phyloP scores from a whole-genome alignment of 64 coral and sea anemone genomes.

The Actinia equina region DNA sequence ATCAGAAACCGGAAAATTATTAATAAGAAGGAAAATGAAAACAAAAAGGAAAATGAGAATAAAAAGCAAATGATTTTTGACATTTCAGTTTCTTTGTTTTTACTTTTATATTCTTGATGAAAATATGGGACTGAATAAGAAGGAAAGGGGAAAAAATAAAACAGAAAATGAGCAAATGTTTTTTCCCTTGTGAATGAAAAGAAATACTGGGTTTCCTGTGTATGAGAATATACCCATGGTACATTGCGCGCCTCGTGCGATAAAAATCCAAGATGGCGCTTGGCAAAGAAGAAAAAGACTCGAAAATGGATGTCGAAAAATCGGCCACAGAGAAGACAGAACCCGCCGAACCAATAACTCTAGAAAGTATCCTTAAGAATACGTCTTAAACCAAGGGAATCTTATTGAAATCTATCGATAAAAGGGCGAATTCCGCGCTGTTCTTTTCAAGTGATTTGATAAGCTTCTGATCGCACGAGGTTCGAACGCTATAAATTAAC shows the following conservation, averaged over 20 bases:
- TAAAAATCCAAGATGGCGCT: slow-evolving; percentile 22
- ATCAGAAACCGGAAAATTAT: too few relatives aligned
- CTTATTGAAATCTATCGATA: neutral
- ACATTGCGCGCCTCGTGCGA: neutral
- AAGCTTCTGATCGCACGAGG: neutral
- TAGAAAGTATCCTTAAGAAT: slow-evolving; percentile 24
- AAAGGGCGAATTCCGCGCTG: neutral
- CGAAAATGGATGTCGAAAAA: slow-evolving; percentile 16
- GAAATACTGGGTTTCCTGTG: neutral
- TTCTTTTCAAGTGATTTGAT: neutral
- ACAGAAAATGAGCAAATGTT: too few relatives aligned
- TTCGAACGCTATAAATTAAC: neutral
- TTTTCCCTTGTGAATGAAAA: too few relatives aligned
- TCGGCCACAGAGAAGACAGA: neutral
- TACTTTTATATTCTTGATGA: too few relatives aligned
- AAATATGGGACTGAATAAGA: too few relatives aligned
- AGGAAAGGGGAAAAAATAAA: neutral
- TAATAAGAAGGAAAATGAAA: too few relatives aligned
- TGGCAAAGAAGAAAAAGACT: slow-evolving; percentile 1
- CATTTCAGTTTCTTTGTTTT: too few relatives aligned
- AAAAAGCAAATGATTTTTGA: too few relatives aligned
- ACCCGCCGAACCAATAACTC: neutral
- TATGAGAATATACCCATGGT: neutral
- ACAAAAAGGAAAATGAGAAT: too few relatives aligned
- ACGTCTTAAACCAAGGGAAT: neutral